Evolutionary conservation across 2,797 vertebrate genomes (phyloP), one percentile per base, ranked within the genome.

Genomic region (Geotrypetes seraphini): DNA sequence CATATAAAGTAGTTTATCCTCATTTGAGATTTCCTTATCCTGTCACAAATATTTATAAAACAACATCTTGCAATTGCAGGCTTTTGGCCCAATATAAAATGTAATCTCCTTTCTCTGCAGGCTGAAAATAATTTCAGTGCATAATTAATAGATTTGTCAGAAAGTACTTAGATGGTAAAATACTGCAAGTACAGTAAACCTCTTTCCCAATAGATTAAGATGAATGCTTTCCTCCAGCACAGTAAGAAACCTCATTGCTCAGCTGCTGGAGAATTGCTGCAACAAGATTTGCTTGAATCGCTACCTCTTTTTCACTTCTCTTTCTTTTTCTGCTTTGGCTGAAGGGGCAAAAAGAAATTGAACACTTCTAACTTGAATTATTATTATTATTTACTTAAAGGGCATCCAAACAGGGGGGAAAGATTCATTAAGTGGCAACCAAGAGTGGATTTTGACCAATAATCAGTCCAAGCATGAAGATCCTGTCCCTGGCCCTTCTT

Each of bases 131-230:
- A 70, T 73, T 73, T 72, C 50, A 66, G 53, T 66, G 47, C 52
- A 71, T 73, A 79, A 77, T 77, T 77, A 80, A 75, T 67, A 73
- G 53, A 64, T 71, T 66, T 79, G 52, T 76, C 67, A 68, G 59
- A 66, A 78, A 63, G 61, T 67, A 73, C 61, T 73, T 79, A 69
- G 43, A 60, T 60, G 60, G 48, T 76, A 61, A 78, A 75, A 71
- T 76, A 76, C 55, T 66, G 52, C 18, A 2, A 35, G 5, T 43
- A 63, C 42, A 48, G 42, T 47, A 70, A 45, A 52, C 43, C 19
- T 69, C 37, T 69, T 74, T 77, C 42, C 44, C 60, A 60, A 57
- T 53, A 53, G 55, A 71, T 76, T 60, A 70, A 77, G 60, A 79
- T 71, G 61, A 76, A 72, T 75, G 50, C 39, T 33, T 32, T 60